Evolutionary conservation across 2,888 invertebrate species (phyloP), one percentile per base, ranked within the genome.

Genomic region (Caprella mutica): DNA sequence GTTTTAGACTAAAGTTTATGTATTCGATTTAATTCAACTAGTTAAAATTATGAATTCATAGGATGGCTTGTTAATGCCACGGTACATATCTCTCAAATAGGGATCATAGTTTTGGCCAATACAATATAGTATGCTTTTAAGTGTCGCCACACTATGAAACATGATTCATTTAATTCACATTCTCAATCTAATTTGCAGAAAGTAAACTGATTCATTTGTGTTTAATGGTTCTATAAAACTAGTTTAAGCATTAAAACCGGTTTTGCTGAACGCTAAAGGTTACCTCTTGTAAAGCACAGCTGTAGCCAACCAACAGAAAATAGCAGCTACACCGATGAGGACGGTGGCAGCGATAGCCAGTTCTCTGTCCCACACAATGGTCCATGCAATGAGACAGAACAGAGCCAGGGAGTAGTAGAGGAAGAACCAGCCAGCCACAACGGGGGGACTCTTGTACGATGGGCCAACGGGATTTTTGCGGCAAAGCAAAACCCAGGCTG

Each of bases 251-350:
- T 12, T 12, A 12, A 33, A 8, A 12, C 8, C 35, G 35, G 12
- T 33, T 33, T 8, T 33, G 12, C 35, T 33, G 12, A 33, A 12
- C 24, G n/a, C 19, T 6, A 44, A 12, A 6, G 12, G 33, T 35
- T 21, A 61, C 61, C 43, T 62, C 38, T 53, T 55, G 30, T 55
- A 51, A 9, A 62, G 12, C 27, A 59, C 27, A 9, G 56, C 61
- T 2, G 64, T 46, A 1, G 64, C 59, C 19, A 65, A 51, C 66
- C 66, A 66, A 46, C 58, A 58, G 26, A 61, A 55, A 55, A 58
- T 52, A 12, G 55, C 50, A 29, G 64, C 55, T 43, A 65, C 40
- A 53, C 61, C 51, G 21, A 65, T 44, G 40, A 66, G 29, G 38
- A 63, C 61, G 9, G 64, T 54, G 4, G 66, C 40, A 35, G 35